Conservation (phyloP, 2,888 invertebrate species). For the Epinotia bilunana region DNA sequence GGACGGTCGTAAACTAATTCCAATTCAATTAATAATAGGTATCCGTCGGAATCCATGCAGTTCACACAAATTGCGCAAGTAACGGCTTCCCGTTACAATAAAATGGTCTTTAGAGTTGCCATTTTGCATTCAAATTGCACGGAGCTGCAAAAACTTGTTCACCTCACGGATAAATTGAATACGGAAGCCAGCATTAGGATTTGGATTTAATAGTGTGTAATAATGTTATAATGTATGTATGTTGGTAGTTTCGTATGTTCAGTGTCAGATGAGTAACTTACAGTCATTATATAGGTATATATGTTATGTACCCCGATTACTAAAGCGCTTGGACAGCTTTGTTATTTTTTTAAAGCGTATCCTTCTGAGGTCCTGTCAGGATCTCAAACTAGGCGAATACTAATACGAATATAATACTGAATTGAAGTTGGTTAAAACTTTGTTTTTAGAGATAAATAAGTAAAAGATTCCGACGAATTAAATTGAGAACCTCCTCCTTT, state of each 20-base stretch:
- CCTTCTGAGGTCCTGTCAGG: too few relatives aligned
- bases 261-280: not conserved
- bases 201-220: conserved; percentile 17
- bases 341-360: too few relatives aligned
- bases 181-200: conserved; percentile 53
- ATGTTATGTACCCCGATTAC: too few relatives aligned
- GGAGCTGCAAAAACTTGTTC: conserved; percentile 71
- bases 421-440: too few relatives aligned
- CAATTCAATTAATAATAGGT: conserved; percentile 22
- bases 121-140: conserved; percentile 65
- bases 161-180: conserved; percentile 72
- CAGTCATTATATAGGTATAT: too few relatives aligned
- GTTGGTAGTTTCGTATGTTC: not conserved
- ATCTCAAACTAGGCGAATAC: too few relatives aligned
- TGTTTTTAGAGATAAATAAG: too few relatives aligned
- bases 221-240: not conserved
- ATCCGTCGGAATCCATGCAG: conserved; percentile 23
- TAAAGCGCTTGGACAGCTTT: too few relatives aligned
- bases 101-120: conserved; percentile 43
- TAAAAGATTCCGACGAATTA: too few relatives aligned
- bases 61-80: conserved; percentile 28
- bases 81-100: conserved; percentile 48
- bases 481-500: too few relatives aligned
- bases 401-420: too few relatives aligned
- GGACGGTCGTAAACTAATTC: not conserved